Base-by-base conservation (phyloP, 2,113 vertebrate species). In the Oreotrochilus melanogaster region DNA sequence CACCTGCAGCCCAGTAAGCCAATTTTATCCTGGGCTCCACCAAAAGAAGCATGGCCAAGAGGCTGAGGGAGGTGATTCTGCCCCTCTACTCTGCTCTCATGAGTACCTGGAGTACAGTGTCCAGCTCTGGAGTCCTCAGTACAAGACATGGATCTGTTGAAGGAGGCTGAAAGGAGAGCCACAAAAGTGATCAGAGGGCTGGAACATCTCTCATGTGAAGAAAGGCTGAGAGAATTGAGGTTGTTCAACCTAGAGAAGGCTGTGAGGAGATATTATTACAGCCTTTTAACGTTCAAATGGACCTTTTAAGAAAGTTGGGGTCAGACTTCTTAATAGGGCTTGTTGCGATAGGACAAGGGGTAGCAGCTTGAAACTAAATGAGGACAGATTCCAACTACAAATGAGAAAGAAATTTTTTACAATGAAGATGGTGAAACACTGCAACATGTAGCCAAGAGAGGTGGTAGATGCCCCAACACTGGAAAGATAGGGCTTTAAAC, bases 211-310 rank as follows among this genome's bases (percentile, higher is more conserved):
- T 10, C 13, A 15, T 51, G 2, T 18, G 16, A 65, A 5, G 5
- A 35, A 1, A 89, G 72, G 13, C 37, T 50, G 43, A 62, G 25
- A 78, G 8, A 67, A 11, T 21, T 48, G 24, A 6, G 6, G 14
- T 18, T 83, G 9, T 8, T 84, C 31, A 80, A 37, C 15, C 21
- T 35, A 17, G 22, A 71, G 30, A 37, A 48, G 43, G 21, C 18
- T 67, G 7, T 1, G 1, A 3, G 14, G 2, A 62, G 8, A 23
- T 11, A 15, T 53, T 48, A 31, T 0, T 22, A 7, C 1, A 3
- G 10, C 27, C 14, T 75, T 53, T 23, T 61, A 58, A 0, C 35
- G 22, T 7, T 78, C 78, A 35, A 6, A 71, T 6, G 3, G 5
- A 3, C 3, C 12, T 21, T 47, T 10, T 25, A 61, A 30, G 24